phyloP scores from a whole-genome alignment of 2,888 invertebrate genomes.

The Drosophila affinis region DNA sequence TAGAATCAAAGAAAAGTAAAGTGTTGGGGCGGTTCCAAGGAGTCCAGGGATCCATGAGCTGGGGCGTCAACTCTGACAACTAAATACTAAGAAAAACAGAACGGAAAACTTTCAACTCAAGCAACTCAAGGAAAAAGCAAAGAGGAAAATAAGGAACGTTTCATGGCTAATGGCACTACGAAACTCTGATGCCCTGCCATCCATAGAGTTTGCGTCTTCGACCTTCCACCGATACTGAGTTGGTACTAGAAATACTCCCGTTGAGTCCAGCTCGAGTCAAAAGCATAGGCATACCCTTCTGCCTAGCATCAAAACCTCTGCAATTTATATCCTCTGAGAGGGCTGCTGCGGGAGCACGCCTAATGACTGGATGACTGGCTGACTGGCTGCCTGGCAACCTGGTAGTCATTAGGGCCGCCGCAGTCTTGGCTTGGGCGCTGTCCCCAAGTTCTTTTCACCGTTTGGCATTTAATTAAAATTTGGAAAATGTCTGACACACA shows the following conservation, averaged over 20 bases:
- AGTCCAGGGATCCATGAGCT: constrained; percentile 5
- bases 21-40: constrained; percentile 12
- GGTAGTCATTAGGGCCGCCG: constrained; percentile 15
- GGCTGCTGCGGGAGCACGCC: background rate
- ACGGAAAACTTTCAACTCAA: constrained; percentile 25
- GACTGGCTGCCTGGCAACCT: constrained; percentile 10
- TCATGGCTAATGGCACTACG: background rate
- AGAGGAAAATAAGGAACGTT: constrained; percentile 1
- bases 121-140: constrained; percentile 14
- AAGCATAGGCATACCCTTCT: background rate
- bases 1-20: constrained; percentile 46
- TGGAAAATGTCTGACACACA: constrained; percentile 21
- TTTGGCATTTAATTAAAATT: constrained; percentile 22
- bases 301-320: constrained; percentile 21
- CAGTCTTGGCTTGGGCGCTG: constrained; percentile 1
- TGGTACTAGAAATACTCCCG: background rate
- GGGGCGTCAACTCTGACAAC: constrained; percentile 42
- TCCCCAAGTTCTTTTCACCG: constrained; percentile 4
- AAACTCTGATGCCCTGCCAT: background rate
- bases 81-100: constrained; percentile 31
- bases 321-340: constrained; percentile 36
- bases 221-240: too few relatives aligned
- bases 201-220: too few relatives aligned
- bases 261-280: too few relatives aligned
- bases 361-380: constrained; percentile 19